phyloP scores from a whole-genome alignment of 2,888 invertebrate genomes.

The Eilema griseolum region DNA sequence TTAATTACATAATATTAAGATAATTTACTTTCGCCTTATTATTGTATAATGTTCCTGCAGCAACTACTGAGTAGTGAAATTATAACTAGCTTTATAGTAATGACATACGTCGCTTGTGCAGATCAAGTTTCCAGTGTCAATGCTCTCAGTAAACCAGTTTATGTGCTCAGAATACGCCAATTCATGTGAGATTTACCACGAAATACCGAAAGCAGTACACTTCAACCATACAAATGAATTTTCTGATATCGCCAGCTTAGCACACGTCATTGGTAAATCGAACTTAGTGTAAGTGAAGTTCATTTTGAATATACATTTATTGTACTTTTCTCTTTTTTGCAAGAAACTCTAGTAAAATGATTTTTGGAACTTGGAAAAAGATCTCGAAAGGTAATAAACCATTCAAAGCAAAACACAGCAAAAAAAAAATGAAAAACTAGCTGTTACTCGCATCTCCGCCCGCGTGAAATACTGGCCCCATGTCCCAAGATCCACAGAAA shows the following conservation, averaged over 20 bases:
- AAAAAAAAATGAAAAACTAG: too few relatives aligned
- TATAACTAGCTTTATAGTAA: slow-evolving; percentile 34
- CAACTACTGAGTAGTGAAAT: slow-evolving; percentile 39
- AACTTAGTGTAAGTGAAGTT: neutral
- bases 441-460: neutral
- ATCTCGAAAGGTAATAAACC: neutral
- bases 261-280: neutral
- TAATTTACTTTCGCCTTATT: slow-evolving; percentile 29
- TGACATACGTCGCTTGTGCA: slow-evolving; percentile 33
- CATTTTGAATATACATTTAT: neutral
- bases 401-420: neutral
- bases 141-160: slow-evolving; percentile 47
- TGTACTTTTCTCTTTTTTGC: neutral
- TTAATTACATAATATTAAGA: slow-evolving; percentile 9
- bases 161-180: slow-evolving; percentile 39
- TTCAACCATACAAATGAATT: slow-evolving; percentile 27
- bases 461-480: neutral
- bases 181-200: slow-evolving; percentile 36
- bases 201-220: slow-evolving; percentile 29
- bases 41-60: slow-evolving; percentile 29
- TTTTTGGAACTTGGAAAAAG: neutral
- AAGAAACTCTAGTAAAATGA: neutral
- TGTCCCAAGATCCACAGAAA: neutral
- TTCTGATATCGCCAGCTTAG: neutral
- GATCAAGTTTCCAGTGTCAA: slow-evolving; percentile 49